A percentile compares a stretch with the other conserved stretches of the same genome.
These are phyloP conservation scores for Pasiphila rectangulata DNA, from an alignment of 2,888 invertebrate species.

Conservation along the genomic window DNA sequence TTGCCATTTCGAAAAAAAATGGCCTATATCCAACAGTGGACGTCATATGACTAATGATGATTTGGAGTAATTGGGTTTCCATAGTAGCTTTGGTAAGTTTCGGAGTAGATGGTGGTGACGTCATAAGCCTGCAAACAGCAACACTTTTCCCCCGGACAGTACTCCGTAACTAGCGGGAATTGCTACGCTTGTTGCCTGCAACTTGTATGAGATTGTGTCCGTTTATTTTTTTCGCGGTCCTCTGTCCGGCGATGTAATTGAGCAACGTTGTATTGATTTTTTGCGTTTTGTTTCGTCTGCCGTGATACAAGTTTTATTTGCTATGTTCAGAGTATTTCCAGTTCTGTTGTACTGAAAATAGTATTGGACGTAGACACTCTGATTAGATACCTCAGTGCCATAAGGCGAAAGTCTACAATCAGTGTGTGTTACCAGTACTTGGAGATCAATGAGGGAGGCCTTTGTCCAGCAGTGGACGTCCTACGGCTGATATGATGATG, in stretches of 20 bases:
- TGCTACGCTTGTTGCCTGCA: constrained; percentile 70
- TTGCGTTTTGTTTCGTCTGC: constrained; percentile 13
- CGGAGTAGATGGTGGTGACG: neutral
- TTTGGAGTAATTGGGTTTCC: too few relatives aligned
- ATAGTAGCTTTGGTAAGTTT: too few relatives aligned
- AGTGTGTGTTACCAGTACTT: too few relatives aligned
- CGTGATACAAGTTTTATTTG: constrained; percentile 15
- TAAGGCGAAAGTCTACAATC: too few relatives aligned
- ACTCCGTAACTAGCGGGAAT: constrained; percentile 67
- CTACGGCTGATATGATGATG: too few relatives aligned
- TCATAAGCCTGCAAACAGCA: neutral
- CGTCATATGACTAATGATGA: too few relatives aligned
- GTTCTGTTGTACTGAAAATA: neutral
- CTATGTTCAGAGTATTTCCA: neutral
- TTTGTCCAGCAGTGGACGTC: too few relatives aligned
- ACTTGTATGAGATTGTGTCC: constrained; percentile 74
- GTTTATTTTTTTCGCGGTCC: constrained; percentile 63
- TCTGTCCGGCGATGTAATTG: constrained; percentile 65
- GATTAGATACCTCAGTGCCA: too few relatives aligned
- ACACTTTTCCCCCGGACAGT: constrained; percentile 22
- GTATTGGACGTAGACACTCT: too few relatives aligned
- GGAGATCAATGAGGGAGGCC: too few relatives aligned
- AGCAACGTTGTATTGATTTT: constrained; percentile 51
- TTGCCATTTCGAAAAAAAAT: too few relatives aligned
- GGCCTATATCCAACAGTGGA: too few relatives aligned